Percentiles rank a stretch among this genome's conserved stretches.
These are phyloP conservation scores for Brachyrhaphis roseni DNA, from an alignment of 2,797 vertebrate genomes.

Conservation along the genomic window DNA sequence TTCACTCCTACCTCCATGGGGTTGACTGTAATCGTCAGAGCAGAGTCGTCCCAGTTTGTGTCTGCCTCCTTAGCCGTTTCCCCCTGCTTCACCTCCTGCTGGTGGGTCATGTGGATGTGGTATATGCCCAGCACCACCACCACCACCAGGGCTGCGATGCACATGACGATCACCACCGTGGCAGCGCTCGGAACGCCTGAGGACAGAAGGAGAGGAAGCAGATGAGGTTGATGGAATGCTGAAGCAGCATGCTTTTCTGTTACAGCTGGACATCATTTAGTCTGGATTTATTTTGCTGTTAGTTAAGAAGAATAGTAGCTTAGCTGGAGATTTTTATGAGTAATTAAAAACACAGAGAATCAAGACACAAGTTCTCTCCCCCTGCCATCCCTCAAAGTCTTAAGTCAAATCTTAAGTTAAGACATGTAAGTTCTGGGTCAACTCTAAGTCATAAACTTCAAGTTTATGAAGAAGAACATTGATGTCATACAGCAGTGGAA, in stretches of 20 bases:
- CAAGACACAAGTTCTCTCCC: neutral
- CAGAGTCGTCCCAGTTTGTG: slow-evolving; percentile 89
- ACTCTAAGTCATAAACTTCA: neutral
- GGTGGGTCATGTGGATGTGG: slow-evolving; percentile 85
- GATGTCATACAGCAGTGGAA: no score
- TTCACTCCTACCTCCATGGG: slow-evolving; percentile 90
- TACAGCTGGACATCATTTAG: neutral
- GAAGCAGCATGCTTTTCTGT: neutral
- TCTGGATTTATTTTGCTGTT: neutral
- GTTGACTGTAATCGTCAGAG: slow-evolving; percentile 94
- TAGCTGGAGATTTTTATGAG: neutral
- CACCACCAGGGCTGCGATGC: slow-evolving; percentile 88
- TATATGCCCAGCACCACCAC: slow-evolving; percentile 89
- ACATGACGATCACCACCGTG: slow-evolving; percentile 87
- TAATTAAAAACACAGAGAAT: neutral
- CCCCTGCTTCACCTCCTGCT: slow-evolving; percentile 79
- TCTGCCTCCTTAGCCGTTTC: slow-evolving; percentile 83
- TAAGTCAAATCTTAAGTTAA: neutral
- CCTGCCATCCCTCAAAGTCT: neutral
- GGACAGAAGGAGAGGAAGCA: slow-evolving; percentile 1
- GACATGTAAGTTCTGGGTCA: neutral
- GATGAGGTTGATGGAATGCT: neutral
- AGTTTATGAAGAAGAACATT: no score
- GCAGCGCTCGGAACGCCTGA: slow-evolving; percentile 88
- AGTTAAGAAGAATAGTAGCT: neutral